These are phyloP conservation scores for Bombus pascuorum DNA, from an alignment of 1,140 invertebrate genomes.

Conservation along the genomic window DNA sequence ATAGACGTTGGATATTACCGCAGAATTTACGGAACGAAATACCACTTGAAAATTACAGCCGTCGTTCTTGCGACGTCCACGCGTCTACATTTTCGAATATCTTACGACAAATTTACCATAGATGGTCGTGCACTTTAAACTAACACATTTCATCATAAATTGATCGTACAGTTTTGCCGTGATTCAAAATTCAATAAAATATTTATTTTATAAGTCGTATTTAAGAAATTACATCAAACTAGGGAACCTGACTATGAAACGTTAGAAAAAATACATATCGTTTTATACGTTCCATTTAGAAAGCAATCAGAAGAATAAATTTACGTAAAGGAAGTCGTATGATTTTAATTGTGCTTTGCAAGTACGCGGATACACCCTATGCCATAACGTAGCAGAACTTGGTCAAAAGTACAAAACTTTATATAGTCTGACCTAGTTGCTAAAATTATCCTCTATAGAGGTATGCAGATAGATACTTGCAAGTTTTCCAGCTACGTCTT, in stretches of 20 bases:
- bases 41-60: not conserved
- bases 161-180: not conserved
- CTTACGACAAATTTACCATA: not conserved
- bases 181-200: not conserved
- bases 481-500: no score
- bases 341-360: not conserved
- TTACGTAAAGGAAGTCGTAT: no score
- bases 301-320: no score
- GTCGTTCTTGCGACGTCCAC: not conserved
- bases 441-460: no score
- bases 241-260: not conserved
- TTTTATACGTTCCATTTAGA: not conserved
- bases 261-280: not conserved
- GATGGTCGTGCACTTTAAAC: not conserved
- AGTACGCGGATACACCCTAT: no score
- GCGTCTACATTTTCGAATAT: not conserved
- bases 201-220: not conserved
- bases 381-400: no score
- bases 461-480: no score
- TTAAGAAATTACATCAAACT: not conserved
- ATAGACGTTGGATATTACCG: not conserved
- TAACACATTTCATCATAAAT: not conserved
- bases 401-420: no score
- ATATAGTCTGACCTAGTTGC: no score
- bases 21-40: not conserved